Percentiles rank a stretch among this genome's conserved stretches.
phyloP scores from a whole-genome alignment of 1,140 invertebrate genomes.

The Chlorops oryzae region DNA sequence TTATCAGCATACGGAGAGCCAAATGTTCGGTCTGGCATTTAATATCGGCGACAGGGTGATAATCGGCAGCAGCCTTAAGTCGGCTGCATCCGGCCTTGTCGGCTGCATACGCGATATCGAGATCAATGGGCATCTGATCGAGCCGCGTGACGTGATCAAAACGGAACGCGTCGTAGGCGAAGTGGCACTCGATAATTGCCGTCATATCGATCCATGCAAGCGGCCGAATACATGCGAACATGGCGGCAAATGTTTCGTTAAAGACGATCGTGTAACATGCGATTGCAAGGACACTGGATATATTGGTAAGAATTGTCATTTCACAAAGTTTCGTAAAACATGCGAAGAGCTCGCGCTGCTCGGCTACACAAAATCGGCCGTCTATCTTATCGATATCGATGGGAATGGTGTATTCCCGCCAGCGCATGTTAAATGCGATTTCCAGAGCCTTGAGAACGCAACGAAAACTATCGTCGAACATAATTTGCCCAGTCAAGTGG shows the following conservation, averaged over 20 bases:
- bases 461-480: constrained; percentile 89
- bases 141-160: constrained; percentile 69
- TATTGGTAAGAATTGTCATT: constrained; percentile 89
- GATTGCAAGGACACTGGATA: constrained; percentile 82
- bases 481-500: constrained; percentile 83
- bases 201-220: constrained; percentile 82
- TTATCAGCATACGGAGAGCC: constrained; percentile 63
- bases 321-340: constrained; percentile 80
- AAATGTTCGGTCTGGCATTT: constrained; percentile 58
- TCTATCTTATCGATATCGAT: constrained; percentile 88
- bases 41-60: constrained; percentile 59
- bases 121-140: constrained; percentile 69
- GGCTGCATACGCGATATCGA: constrained; percentile 84
- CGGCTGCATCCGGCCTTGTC: constrained; percentile 65
- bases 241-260: constrained; percentile 79
- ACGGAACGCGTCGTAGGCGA: constrained; percentile 75
- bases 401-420: constrained; percentile 86
- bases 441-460: constrained; percentile 75
- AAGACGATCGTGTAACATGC: constrained; percentile 79
- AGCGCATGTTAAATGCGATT: constrained; percentile 84
- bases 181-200: constrained; percentile 85
- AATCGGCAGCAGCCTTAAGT: constrained; percentile 68
- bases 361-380: constrained; percentile 77
- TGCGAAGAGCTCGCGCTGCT: constrained; percentile 86
- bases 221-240: constrained; percentile 87